These are phyloP conservation scores for Alligator sinensis DNA, from an alignment of 2,113 vertebrate genomes.

Conservation along the genomic window DNA sequence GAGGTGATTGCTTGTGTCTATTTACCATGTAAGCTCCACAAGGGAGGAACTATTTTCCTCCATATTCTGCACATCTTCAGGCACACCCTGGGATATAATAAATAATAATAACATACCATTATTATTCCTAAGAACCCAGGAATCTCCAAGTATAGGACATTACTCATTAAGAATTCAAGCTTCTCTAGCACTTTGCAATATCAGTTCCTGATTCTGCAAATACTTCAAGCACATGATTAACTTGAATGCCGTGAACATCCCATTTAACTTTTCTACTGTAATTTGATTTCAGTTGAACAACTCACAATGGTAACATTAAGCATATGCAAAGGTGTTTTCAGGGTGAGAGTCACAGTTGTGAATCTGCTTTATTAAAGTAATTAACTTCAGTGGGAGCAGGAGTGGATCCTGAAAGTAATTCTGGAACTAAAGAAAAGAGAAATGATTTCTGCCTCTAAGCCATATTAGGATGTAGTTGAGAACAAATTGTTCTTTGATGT, in stretches of 20 bases:
- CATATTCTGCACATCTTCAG: neutral
- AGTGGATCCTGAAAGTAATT: neutral
- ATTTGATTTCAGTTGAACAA: neutral
- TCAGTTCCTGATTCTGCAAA: neutral
- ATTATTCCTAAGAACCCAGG: neutral
- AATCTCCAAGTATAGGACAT: neutral
- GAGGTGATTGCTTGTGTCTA: neutral
- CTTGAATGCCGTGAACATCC: neutral
- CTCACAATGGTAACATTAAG: neutral
- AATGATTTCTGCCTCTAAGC: neutral
- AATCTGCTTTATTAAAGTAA: neutral
- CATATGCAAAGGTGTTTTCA: neutral
- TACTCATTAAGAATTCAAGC: neutral
- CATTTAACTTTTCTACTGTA: neutral
- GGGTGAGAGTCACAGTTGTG: neutral
- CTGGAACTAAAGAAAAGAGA: neutral
- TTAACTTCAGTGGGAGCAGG: neutral
- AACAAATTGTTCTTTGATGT: neutral
- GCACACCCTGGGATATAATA: neutral
- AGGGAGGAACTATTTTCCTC: neutral
- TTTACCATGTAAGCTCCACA: neutral
- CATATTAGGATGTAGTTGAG: neutral
- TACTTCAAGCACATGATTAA: neutral
- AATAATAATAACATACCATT: neutral
- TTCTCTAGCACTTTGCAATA: neutral